These are phyloP conservation scores for Sylvia borin DNA, from an alignment of 2,797 vertebrate genomes.

Conservation along the genomic window DNA sequence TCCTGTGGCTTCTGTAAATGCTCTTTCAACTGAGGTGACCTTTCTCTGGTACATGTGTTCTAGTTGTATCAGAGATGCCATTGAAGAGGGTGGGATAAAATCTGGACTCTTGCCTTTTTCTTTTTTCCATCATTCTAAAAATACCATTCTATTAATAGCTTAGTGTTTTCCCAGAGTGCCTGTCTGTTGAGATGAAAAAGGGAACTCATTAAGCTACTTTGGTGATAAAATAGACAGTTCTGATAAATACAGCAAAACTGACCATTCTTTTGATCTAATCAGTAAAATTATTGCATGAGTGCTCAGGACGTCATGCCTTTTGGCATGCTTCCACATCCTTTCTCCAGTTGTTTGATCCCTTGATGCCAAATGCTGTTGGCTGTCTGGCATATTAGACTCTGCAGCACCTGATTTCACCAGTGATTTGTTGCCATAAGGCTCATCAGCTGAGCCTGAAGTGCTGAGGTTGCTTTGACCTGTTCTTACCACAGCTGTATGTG, in stretches of 20 bases:
- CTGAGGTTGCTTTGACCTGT: constrained; percentile 4
- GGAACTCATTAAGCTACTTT: background rate
- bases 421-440: background rate
- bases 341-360: background rate
- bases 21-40: background rate
- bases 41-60: background rate
- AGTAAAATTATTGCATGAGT: background rate
- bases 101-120: background rate
- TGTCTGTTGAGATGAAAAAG: background rate
- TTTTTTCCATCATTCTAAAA: constrained; percentile 20
- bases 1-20: constrained; percentile 10
- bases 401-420: background rate
- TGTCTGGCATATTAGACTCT: background rate
- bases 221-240: background rate
- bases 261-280: background rate
- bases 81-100: background rate
- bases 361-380: background rate
- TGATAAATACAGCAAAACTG: background rate
- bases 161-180: background rate
- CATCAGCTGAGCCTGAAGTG: constrained; percentile 1
- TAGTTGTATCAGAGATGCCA: background rate
- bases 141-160: background rate
- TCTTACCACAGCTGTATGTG: background rate
- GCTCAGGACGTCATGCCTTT: background rate
- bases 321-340: background rate